Percentiles rank a stretch among this genome's conserved stretches.
Evolutionary conservation across 2,113 vertebrate species (phyloP).

Genomic region (Tachycineta bicolor): DNA sequence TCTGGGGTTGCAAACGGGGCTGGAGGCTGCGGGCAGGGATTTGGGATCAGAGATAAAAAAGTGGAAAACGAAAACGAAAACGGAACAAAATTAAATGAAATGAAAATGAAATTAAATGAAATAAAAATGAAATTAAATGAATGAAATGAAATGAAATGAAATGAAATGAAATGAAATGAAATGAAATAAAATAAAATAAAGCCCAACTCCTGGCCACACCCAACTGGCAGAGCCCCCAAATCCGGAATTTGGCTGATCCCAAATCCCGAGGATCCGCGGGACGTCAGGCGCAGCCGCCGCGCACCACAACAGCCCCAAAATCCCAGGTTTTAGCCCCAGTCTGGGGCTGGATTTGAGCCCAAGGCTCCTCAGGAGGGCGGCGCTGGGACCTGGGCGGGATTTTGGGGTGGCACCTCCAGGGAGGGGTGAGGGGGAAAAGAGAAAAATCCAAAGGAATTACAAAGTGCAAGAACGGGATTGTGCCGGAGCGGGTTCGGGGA

Average conservation of each 20-base stretch:
- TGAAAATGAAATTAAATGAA: too few species aligned
- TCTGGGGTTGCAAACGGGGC: rapidly evolving
- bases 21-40: rapidly evolving
- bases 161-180: too few species aligned
- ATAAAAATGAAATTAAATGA: too few species aligned
- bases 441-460: not conserved
- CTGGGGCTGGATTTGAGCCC: too few species aligned
- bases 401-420: not conserved
- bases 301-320: rapidly evolving
- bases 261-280: not conserved
- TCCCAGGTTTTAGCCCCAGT: too few species aligned
- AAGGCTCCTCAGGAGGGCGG: too few species aligned
- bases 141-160: too few species aligned
- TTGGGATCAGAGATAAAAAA: not conserved
- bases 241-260: not conserved
- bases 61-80: too few species aligned
- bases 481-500: not conserved
- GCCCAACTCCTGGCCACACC: rapidly evolving
- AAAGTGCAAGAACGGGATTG: conserved; percentile 20
- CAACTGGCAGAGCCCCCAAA: not conserved
- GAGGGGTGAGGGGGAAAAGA: not conserved
- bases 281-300: too few species aligned
- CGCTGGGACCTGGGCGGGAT: too few species aligned
- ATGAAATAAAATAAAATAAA: not conserved
- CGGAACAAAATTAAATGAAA: not conserved